Evolutionary conservation across 2,888 invertebrate genomes (phyloP).

Genomic region (Monoplex corrugatus): DNA sequence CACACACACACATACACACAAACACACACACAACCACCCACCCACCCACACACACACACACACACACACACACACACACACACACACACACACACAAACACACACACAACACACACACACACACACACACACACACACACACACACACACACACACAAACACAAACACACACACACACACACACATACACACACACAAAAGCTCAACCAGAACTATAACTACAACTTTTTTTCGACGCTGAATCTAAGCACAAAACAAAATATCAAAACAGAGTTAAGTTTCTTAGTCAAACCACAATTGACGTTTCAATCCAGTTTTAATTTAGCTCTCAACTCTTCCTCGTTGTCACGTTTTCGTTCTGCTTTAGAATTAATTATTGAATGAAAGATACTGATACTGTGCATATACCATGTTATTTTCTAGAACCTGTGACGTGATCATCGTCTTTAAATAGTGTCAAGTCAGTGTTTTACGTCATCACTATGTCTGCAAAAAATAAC

Average conservation of each 20-base stretch:
- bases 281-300: background rate
- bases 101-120: background rate
- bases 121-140: background rate
- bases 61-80: background rate
- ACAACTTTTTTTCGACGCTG: too few relatives aligned
- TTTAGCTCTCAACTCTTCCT: too few relatives aligned
- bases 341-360: too few relatives aligned
- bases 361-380: too few relatives aligned
- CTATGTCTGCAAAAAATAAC: too few relatives aligned
- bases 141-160: background rate
- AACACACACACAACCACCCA: background rate
- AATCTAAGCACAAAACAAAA: background rate
- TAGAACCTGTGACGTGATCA: too few relatives aligned
- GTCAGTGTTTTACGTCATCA: too few relatives aligned
- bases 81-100: background rate
- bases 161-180: background rate
- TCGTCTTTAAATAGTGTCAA: too few relatives aligned
- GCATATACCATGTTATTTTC: too few relatives aligned
- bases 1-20: slow-evolving; percentile 18
- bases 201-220: too few relatives aligned
- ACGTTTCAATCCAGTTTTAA: too few relatives aligned
- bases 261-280: background rate
- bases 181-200: background rate
- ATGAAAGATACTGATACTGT: too few relatives aligned
- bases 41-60: background rate